Evolutionary conservation across 2,888 invertebrate species (phyloP).

Genomic region (Synanthedon myopaeformis): DNA sequence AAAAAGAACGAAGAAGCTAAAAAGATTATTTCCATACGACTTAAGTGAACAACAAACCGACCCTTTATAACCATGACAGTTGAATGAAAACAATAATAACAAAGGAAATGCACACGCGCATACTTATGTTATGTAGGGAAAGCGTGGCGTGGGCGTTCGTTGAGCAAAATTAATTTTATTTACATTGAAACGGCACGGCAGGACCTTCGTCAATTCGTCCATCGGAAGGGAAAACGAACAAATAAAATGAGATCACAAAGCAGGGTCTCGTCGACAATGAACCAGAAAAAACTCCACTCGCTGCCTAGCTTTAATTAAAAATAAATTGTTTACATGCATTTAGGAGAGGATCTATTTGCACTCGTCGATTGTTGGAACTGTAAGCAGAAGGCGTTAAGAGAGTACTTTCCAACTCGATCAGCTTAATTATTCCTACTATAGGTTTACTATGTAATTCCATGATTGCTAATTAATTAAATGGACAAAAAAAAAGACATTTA

Average conservation of each 20-base stretch:
- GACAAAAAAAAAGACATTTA: no score
- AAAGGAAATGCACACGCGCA: not conserved
- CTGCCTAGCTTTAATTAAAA: conserved; percentile 47
- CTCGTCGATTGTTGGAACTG: not conserved
- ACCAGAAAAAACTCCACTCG: conserved; percentile 19
- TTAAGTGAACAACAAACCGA: not conserved
- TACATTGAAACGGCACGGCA: conserved; percentile 24
- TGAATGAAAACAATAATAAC: not conserved
- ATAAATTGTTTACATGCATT: conserved; percentile 32
- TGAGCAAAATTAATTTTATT: conserved; percentile 27
- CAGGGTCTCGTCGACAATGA: conserved; percentile 24
- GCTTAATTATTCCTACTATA: no score
- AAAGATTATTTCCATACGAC: no score
- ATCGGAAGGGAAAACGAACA: conserved; percentile 26
- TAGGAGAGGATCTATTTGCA: not conserved
- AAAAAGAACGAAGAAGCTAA: no score
- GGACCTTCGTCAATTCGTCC: conserved; percentile 32
- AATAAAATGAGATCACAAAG: conserved; percentile 35
- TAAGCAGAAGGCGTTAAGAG: no score
- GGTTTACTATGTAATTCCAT: no score
- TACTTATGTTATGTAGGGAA: not conserved
- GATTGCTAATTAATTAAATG: no score
- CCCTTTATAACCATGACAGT: not conserved
- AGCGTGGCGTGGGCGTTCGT: conserved; percentile 10
- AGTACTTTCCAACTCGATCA: no score